Base-by-base conservation (phyloP, 2,797 vertebrate genomes). In the Moxostoma hubbsi region DNA sequence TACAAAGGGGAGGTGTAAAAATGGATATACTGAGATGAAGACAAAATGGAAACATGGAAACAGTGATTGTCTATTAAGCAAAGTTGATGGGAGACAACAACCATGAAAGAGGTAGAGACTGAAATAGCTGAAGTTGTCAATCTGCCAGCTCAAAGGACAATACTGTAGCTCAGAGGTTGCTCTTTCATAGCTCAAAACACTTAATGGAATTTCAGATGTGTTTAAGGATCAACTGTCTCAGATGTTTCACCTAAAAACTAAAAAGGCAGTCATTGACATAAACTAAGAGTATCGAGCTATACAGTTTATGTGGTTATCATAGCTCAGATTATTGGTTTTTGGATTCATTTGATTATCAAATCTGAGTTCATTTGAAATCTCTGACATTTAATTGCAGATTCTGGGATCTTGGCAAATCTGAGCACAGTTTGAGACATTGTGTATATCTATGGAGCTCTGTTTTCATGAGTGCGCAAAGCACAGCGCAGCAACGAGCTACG, bases 31-130 rank as follows among this genome's bases (percentile, higher is more conserved):
- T 58, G 55, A 51, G 7, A 8, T 46, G n/a, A 69, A 10, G 10
- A 77, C n/a, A 62, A 62, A 70, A 77, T 62, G 43, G 57, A 77
- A 73, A 62, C 57, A 61, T 50, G 58, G 57, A 62, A 69, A 69
- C 57, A 54, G 9, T 12, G 47, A 45, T 77, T 11, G 0, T 45
- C 46, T 59, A 36, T 46, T 43, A 51, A 77, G 47, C 9, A 24
- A 77, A 61, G n/a, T 12, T 50, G 24, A 18, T 45, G 10, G 47
- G 18, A 5, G 49, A 69, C 59, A 62, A 53, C 55, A 68, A 58
- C 6, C 43, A 75, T 57, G 47, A 57, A 49, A 75, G 24, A 62
- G 16, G 45, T 15, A 64, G 8, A 45, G 16, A 13, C 43, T 49
- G 55, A 36, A 36, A 36, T 36, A 36, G 36, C 36, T 36, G 36